Conservation (phyloP, 2,888 invertebrate species). For the Caenorhabditis parvicauda region DNA sequence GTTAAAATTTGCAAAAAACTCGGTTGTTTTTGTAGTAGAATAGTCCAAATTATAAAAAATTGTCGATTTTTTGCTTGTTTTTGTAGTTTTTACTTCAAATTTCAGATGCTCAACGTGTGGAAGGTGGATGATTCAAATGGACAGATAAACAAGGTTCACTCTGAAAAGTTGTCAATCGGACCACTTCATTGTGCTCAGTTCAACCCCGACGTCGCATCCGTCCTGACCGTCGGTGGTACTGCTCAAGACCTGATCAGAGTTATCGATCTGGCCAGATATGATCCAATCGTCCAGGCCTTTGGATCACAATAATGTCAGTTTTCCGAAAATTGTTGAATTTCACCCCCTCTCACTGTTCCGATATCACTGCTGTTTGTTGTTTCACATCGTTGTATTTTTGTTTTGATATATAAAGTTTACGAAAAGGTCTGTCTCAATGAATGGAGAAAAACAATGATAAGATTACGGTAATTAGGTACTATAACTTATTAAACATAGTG, state of each 20-base stretch:
- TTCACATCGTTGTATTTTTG: too few species aligned
- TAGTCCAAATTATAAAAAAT: too few species aligned
- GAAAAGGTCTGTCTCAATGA: too few species aligned
- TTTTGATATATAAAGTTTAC: too few species aligned
- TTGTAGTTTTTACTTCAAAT: neutral
- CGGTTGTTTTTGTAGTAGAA: too few species aligned
- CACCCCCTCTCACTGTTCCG: neutral
- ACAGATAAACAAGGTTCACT: constrained; percentile 32
- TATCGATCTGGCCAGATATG: constrained; percentile 44
- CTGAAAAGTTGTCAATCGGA: constrained; percentile 41
- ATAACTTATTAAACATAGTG: too few species aligned
- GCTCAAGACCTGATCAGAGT: constrained; percentile 45
- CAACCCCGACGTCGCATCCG: constrained; percentile 46
- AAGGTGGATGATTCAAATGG: constrained; percentile 33
- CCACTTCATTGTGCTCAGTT: constrained; percentile 41
- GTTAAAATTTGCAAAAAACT: too few species aligned
- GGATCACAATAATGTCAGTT: constrained; percentile 16
- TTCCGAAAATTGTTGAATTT: neutral
- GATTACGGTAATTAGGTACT: too few species aligned
- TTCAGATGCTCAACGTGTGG: constrained; percentile 52
- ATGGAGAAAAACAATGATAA: too few species aligned
- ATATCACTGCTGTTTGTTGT: too few species aligned
- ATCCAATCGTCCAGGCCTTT: constrained; percentile 42
- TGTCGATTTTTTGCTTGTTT: too few species aligned
- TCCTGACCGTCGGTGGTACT: constrained; percentile 46